Percentiles rank a stretch among this genome's conserved stretches.
Conservation (phyloP, 2,113 vertebrate species). For the Melanerpes formicivorus region DNA sequence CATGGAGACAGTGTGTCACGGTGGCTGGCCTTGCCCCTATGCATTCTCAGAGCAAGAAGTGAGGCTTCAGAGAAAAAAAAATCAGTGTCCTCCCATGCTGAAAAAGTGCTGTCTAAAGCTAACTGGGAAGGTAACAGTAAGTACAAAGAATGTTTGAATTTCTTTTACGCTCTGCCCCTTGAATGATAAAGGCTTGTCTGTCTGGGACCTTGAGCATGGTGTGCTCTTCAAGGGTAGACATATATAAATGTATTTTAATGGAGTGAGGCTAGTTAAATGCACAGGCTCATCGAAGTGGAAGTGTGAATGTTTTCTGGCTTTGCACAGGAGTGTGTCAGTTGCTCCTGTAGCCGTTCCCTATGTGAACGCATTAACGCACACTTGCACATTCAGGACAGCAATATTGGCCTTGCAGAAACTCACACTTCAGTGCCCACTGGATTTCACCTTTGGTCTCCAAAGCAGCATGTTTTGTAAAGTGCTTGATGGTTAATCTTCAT, state of each 20-base stretch:
- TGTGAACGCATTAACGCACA: fast-evolving
- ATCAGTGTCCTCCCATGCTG: fast-evolving
- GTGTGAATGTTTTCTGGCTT: not conserved
- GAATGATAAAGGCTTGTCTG: not conserved
- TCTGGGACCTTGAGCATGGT: not conserved
- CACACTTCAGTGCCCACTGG: not conserved
- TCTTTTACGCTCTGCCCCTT: not conserved
- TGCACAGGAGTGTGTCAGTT: not conserved
- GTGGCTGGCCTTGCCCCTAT: fast-evolving
- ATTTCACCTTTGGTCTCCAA: not conserved
- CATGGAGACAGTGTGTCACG: not conserved
- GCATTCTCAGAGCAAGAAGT: not conserved
- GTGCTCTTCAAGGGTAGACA: not conserved
- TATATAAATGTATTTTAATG: not conserved
- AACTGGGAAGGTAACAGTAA: not conserved
- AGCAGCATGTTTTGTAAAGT: not conserved
- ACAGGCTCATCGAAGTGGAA: not conserved
- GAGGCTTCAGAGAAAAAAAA: not conserved
- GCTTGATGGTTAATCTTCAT: not conserved
- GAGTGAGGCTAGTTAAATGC: not conserved
- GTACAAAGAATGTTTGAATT: not conserved
- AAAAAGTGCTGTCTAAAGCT: not conserved
- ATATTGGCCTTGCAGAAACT: not conserved
- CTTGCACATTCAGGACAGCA: not conserved
- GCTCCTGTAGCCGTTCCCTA: not conserved